These are phyloP conservation scores for Chelonus insularis DNA, from an alignment of 1,140 invertebrate genomes.

Conservation along the genomic window DNA sequence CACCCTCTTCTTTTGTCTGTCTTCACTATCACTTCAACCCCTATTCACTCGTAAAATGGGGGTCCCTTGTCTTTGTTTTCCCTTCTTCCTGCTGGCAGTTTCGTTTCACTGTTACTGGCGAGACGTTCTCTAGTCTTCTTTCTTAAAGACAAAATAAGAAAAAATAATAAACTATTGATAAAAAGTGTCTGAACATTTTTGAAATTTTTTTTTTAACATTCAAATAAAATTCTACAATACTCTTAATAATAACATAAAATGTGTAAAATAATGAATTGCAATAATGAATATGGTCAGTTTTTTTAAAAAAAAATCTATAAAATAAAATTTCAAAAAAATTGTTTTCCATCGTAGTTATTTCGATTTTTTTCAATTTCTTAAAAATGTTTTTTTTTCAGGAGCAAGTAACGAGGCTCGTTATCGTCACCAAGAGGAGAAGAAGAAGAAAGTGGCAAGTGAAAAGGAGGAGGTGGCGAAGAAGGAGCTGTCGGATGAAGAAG, in stretches of 20 bases:
- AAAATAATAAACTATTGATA: background rate
- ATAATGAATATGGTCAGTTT: no score
- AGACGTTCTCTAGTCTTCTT: slow-evolving; percentile 41
- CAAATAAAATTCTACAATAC: no score
- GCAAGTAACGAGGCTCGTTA: slow-evolving; percentile 30
- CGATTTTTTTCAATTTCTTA: background rate
- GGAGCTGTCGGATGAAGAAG: slow-evolving; percentile 15
- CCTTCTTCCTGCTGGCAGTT: slow-evolving; percentile 55
- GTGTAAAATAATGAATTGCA: no score
- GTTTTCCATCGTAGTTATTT: slow-evolving; percentile 4
- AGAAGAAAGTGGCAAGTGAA: slow-evolving; percentile 7
- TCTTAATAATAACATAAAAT: no score
- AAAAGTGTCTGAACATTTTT: no score
- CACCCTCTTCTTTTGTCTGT: slow-evolving; percentile 14
- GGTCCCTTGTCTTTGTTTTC: slow-evolving; percentile 59
- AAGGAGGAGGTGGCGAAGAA: background rate
- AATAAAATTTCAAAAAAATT: no score
- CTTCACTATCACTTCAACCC: slow-evolving; percentile 31
- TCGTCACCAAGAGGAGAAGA: slow-evolving; percentile 9
- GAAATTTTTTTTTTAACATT: no score
- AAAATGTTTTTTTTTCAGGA: slow-evolving; percentile 13
- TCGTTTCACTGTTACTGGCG: slow-evolving; percentile 54
- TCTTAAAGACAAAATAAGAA: background rate
- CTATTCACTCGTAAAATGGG: slow-evolving; percentile 37
- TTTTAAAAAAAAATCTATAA: no score